Conservation (phyloP, 2,888 invertebrate species). For the Plebejus argus region DNA sequence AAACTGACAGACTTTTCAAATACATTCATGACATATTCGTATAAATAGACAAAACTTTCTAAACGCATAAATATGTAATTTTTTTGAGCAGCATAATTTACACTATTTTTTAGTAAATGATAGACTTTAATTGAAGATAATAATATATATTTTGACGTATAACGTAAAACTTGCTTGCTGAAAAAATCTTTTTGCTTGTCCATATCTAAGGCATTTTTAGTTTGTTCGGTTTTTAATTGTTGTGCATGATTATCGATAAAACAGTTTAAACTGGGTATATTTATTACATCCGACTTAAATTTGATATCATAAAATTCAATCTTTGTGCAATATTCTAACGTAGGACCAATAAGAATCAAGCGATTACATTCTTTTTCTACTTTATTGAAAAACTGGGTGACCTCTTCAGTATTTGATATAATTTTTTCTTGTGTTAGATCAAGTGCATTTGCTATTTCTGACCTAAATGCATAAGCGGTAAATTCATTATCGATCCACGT, state of each 20-base stretch:
- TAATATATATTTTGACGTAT: neutral
- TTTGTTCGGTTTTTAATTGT: neutral
- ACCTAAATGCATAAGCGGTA: conserved; percentile 26
- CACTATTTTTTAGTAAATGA: neutral
- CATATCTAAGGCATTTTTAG: neutral
- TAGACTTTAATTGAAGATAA: conserved; percentile 16
- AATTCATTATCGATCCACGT: conserved; percentile 13
- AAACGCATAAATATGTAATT: conserved; percentile 22
- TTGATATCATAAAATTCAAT: neutral
- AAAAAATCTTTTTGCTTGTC: neutral
- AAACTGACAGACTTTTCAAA: conserved; percentile 5
- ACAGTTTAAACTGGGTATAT: neutral
- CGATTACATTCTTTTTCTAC: conserved; percentile 13
- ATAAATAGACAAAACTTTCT: conserved; percentile 2
- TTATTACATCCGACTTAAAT: conserved; percentile 7
- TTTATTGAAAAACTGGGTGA: conserved; percentile 27
- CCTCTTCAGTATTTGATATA: conserved; percentile 30
- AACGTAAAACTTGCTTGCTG: neutral
- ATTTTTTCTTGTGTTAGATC: conserved; percentile 32
- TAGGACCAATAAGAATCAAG: conserved; percentile 24
- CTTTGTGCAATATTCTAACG: conserved; percentile 21
- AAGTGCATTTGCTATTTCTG: conserved; percentile 29
- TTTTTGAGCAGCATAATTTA: neutral
- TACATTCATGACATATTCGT: conserved; percentile 4
- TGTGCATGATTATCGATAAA: neutral